A percentile compares a stretch with the other conserved stretches of the same genome.
Evolutionary conservation across 2,113 vertebrate genomes (phyloP).

Genomic region (Semicossyphus pulcher): DNA sequence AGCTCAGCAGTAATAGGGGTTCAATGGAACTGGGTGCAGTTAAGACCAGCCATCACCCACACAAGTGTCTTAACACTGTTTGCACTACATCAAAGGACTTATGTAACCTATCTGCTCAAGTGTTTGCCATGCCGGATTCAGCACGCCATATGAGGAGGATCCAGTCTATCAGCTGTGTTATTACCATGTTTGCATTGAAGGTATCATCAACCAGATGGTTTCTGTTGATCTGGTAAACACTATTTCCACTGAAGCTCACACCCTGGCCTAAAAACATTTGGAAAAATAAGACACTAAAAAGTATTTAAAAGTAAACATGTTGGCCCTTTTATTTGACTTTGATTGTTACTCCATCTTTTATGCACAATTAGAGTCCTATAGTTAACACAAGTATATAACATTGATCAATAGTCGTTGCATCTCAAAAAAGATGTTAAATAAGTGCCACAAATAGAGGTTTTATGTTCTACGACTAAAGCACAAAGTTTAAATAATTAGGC

Average conservation of each 20-base stretch:
- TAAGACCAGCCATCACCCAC: constrained; percentile 1
- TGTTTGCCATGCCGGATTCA: neutral
- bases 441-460: too few relatives aligned
- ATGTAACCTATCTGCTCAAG: constrained; percentile 18
- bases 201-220: neutral
- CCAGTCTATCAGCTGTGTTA: neutral
- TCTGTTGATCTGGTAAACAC: constrained; percentile 19
- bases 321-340: too few relatives aligned
- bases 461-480: too few relatives aligned
- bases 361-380: too few relatives aligned
- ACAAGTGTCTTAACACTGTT: constrained; percentile 17
- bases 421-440: too few relatives aligned
- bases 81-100: constrained; percentile 33
- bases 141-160: neutral
- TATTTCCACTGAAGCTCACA: neutral
- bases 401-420: too few relatives aligned
- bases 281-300: neutral
- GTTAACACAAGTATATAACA: too few relatives aligned
- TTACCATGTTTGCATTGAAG: neutral
- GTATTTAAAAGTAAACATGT: neutral
- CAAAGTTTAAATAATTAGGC: too few relatives aligned
- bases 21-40: constrained; percentile 14
- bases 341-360: too few relatives aligned
- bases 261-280: neutral
- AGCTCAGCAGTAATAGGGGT: constrained; percentile 37